Evolutionary conservation across 2,888 invertebrate species (phyloP), one percentile per base, ranked within the genome.

Genomic region (Drosophila eohydei): DNA sequence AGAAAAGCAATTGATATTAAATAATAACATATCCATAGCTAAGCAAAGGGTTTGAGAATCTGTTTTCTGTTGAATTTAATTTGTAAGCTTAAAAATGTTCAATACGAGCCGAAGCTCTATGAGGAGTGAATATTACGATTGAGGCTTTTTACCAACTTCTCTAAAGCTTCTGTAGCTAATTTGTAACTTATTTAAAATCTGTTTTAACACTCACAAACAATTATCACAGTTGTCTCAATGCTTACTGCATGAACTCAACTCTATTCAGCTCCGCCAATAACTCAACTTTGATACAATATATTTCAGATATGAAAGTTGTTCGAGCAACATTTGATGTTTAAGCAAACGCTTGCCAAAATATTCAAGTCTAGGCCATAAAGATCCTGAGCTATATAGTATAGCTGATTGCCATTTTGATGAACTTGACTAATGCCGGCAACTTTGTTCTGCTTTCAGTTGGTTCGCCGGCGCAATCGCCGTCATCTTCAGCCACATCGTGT

Each of bases 401-500:
- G 12, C 30, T 32, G 9, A 7, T 2, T 34, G 2, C 34, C 21
- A 4, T 32, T 6, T 8, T 11, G 14, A n/a, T 14, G 4, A 14
- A 16, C 14, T 46, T 36, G 28, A 14, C 28, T 74, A 34, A 70
- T 36, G 16, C 21, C 12, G n/a, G 40, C 12, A 21, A 21, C 7
- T 41, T 12, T 43, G 41, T 48, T 50, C 30, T 32, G 34, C 26
- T 77, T 71, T 5, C 58, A 91, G 91, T 88, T 78, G 78, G 82
- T 36, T 92, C 91, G 62, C 90, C 91, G 58, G 86, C 91, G 63
- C 91, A 89, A 57, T 90, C 91, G 67, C 90, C 91, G 11, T 91
- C 91, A 56, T 90, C 91, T 6, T 90, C 91, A 48, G 90, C 91
- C 56, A 81, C 90, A 74, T 91, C 91, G 80, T 89, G 90, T 90